A percentile compares a stretch with the other conserved stretches of the same genome.
Evolutionary conservation across 2,888 invertebrate species (phyloP).

Genomic region (Bombylius major): DNA sequence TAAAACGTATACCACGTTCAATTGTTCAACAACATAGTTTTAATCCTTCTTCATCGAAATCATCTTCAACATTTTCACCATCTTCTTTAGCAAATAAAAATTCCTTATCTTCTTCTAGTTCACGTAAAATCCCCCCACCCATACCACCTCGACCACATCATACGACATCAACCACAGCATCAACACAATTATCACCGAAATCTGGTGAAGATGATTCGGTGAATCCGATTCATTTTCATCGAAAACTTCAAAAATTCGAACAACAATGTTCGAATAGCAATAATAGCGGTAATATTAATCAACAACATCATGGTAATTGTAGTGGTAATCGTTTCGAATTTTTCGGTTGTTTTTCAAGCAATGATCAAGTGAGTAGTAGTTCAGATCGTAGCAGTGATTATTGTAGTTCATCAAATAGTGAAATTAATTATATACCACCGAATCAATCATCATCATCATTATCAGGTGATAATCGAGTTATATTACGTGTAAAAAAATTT

Average conservation of each 20-base stretch:
- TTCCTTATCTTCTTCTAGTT: not conserved
- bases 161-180: not conserved
- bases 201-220: not conserved
- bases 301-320: conserved; percentile 12
- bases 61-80: not conserved
- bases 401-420: conserved; percentile 11
- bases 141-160: not conserved
- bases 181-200: not conserved
- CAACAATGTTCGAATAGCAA: conserved; percentile 12
- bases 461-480: conserved; percentile 10
- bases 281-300: not conserved
- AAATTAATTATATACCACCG: not conserved
- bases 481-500: not conserved
- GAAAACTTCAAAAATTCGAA: conserved; percentile 23
- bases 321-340: conserved; percentile 17
- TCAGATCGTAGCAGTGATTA: conserved; percentile 12
- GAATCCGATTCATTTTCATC: conserved; percentile 22
- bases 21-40: conserved; percentile 3
- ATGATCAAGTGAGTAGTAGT: conserved; percentile 12
- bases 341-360: conserved; percentile 20
- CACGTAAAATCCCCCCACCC: not conserved
- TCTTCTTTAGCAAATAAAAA: not conserved
- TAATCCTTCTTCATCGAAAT: not conserved
- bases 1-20: conserved; percentile 9
- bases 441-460: not conserved